Evolutionary conservation across 2,888 invertebrate species (phyloP), one percentile per base, ranked within the genome.

Genomic region (Sceliomorpha sp.): DNA sequence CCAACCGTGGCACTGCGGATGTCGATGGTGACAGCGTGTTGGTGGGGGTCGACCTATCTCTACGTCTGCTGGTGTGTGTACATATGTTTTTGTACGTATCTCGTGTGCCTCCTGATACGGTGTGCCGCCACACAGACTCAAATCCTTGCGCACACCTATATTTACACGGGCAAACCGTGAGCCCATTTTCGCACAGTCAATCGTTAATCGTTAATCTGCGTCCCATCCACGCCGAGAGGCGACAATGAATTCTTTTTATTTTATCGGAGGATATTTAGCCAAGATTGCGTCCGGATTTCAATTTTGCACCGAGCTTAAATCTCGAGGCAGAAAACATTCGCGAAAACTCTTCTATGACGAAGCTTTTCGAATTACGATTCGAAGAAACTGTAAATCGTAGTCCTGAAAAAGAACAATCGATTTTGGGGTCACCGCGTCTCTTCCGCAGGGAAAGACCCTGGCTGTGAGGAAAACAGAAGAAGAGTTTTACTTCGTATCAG

Each of bases 1-100:
- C 86, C 86, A 86, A 81, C 74, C 75, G 78, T 85, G 83, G 85
- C 86, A 86, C 79, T 86, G 86, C 86, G 82, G 86, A 86, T 85
- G 82, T 85, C 79, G 82, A 83, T 81, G 79, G 72, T 75, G 75
- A 75, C 68, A 55, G 67, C 37, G 48, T 31, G 50, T 66, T 70
- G 45, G 70, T 56, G 37, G 45, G 56, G 44, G 14, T 34, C 59
- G 59, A 59, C 63, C 55, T 67, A 53, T 60, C 59, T 50, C 27
- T 17, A 39, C 34, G 45, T 14, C 17, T 27, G 34, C 51, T 36
- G 29, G 45, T 15, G 6, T 42, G 45, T 32, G 50, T 44, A 27
- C 34, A 40, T 62, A 36, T 51, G 42, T 42, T 51, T 55, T 42
- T 36, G 42, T 26, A 40, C 53, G 50, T 37, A 47, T 51, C 40